Percentiles rank a stretch among this genome's conserved stretches.
Conservation (phyloP, 2,888 invertebrate genomes). For the Gonocerus acuteangulatus region DNA sequence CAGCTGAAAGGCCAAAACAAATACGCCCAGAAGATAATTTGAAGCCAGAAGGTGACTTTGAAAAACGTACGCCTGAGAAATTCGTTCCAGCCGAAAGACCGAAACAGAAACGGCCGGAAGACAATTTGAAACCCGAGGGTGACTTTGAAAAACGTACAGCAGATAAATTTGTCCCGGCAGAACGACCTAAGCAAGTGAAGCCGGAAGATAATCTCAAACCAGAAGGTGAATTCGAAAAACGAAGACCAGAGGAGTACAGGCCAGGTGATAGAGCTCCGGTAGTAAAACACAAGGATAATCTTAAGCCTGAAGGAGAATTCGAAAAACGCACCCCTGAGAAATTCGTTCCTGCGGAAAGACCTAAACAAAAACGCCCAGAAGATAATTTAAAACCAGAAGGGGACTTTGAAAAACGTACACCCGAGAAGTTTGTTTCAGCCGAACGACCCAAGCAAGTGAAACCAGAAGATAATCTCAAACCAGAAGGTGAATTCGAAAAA, state of each 20-base stretch:
- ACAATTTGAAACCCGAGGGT: slow-evolving; percentile 49
- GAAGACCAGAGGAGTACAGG: slow-evolving; percentile 43
- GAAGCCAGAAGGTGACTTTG: slow-evolving; percentile 45
- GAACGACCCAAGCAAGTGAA: slow-evolving; percentile 46
- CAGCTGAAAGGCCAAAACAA: slow-evolving; percentile 41
- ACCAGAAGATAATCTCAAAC: slow-evolving; percentile 47
- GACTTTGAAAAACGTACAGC: slow-evolving; percentile 46
- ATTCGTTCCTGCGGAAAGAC: slow-evolving; percentile 46
- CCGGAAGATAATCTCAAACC: slow-evolving; percentile 49
- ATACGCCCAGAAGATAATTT: slow-evolving; percentile 40
- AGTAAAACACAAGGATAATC: slow-evolving; percentile 57
- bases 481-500: slow-evolving; percentile 43
- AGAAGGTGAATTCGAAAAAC: slow-evolving; percentile 46
- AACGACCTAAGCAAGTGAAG: slow-evolving; percentile 47
- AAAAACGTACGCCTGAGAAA: slow-evolving; percentile 41
- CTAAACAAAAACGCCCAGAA: slow-evolving; percentile 46
- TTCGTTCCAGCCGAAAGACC: slow-evolving; percentile 45
- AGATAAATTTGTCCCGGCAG: slow-evolving; percentile 48
- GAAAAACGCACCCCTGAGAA: slow-evolving; percentile 39
- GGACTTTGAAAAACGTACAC: slow-evolving; percentile 43
- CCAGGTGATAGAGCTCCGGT: slow-evolving; percentile 55
- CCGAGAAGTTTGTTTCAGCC: slow-evolving; percentile 47
- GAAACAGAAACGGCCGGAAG: slow-evolving; percentile 47
- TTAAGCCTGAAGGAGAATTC: slow-evolving; percentile 41
- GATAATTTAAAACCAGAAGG: slow-evolving; percentile 49